Base-by-base conservation (phyloP, 2,888 invertebrate genomes). In the Urechis unicinctus region DNA sequence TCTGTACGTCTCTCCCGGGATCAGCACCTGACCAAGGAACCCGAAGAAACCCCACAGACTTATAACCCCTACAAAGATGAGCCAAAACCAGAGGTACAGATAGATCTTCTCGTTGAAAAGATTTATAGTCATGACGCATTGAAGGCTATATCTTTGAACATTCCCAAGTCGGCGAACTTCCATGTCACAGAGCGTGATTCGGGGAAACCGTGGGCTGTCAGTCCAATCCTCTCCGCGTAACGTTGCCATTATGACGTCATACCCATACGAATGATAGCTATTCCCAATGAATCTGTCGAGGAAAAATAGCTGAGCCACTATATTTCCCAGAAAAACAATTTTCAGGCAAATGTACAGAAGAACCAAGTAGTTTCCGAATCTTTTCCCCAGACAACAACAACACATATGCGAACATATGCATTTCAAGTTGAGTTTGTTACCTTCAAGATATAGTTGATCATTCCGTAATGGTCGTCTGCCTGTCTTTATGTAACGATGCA, bases 241-340 rank as follows among this genome's bases (percentile, higher is more conserved):
- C 56, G 80, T 60, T 59, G 79, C 79, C 52, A 72, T 75, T 57
- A 81, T 66, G 9, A 80, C 75, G 62, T 80, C 78, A 31, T 78
- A 77, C 36, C 81, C 80, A 64, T 76, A 76, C 36, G 70, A 67
- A 58, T 74, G 70, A 61, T 74, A 75, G 55, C 74, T 71, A 28
- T 71, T 72, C 42, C 80, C 80, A 24, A 81, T 71, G 59, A 81
- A 81, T 54, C 73, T 72, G 66, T 81, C 80, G 46, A 81, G 69
- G 51, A 80, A 68, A 61, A 79, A 78, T 55, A 81, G 71, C 66
- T 81, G 80, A 21, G 74, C 74, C 21, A 80, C 68, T 42, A 77
- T 76, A 64, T 80, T 80, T 49, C 69, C 64, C 59, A 80, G 69
- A 59, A 79, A 78, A 31, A 80, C 63, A 17, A 78, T 60, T 63